These are phyloP conservation scores for Polypterus bichir DNA, from an alignment of 2,113 vertebrate species.

Conservation along the genomic window DNA sequence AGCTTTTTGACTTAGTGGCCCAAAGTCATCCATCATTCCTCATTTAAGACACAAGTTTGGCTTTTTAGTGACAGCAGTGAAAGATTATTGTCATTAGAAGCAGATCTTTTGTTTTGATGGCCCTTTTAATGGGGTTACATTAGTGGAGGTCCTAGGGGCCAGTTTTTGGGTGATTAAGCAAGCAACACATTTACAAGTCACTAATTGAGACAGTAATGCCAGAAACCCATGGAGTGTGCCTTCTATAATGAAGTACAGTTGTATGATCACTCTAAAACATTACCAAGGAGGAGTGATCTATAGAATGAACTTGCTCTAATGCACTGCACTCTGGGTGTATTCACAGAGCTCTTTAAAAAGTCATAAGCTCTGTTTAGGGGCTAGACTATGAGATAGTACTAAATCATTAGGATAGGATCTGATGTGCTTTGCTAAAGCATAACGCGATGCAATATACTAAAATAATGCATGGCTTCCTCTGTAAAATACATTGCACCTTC, in stretches of 20 bases:
- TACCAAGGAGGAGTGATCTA: neutral
- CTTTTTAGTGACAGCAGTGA: slow-evolving; percentile 38
- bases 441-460: no score
- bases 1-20: slow-evolving; percentile 31
- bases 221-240: slow-evolving; percentile 36
- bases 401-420: slow-evolving; percentile 15
- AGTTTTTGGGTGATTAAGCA: slow-evolving; percentile 56
- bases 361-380: slow-evolving; percentile 18
- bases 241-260: slow-evolving; percentile 38
- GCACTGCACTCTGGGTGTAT: slow-evolving; percentile 13
- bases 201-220: slow-evolving; percentile 52
- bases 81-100: slow-evolving; percentile 48
- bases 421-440: slow-evolving; percentile 15
- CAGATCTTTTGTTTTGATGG: slow-evolving; percentile 55
- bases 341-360: slow-evolving; percentile 19
- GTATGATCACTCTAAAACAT: slow-evolving; percentile 20
- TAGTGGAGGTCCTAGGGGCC: slow-evolving; percentile 43
- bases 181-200: slow-evolving; percentile 57
- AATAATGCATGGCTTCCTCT: no score
- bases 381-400: slow-evolving; percentile 14
- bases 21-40: slow-evolving; percentile 41
- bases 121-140: slow-evolving; percentile 51
- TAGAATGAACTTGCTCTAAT: slow-evolving; percentile 11
- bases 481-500: no score
- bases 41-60: slow-evolving; percentile 46